A percentile compares a stretch with the other conserved stretches of the same genome.
Conservation (phyloP, 2,888 invertebrate genomes). For the Cryptocephalus moraei region DNA sequence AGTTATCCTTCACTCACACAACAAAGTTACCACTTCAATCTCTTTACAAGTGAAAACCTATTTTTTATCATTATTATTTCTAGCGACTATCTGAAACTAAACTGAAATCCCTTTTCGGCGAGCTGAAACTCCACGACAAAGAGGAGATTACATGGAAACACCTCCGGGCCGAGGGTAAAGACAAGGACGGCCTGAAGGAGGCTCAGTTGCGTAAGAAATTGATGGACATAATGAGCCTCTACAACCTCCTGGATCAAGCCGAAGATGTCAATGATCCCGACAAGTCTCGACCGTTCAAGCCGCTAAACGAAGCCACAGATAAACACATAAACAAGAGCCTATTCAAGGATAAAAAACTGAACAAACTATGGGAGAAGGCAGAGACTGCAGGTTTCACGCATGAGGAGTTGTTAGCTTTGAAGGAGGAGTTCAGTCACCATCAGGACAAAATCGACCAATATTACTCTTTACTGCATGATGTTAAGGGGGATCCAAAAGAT, state of each 20-base stretch:
- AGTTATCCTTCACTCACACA: no score
- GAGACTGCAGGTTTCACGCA: slow-evolving; percentile 78
- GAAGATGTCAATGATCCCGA: slow-evolving; percentile 53
- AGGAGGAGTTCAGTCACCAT: slow-evolving; percentile 84
- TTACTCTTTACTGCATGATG: slow-evolving; percentile 63
- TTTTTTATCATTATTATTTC: slow-evolving; percentile 18
- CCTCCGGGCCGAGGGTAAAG: slow-evolving; percentile 69
- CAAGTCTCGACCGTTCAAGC: slow-evolving; percentile 47
- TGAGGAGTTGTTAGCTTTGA: slow-evolving; percentile 70
- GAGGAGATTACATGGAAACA: slow-evolving; percentile 80
- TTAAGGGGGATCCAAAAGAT: slow-evolving; percentile 46
- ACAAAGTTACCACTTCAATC: background rate
- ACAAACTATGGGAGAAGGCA: slow-evolving; percentile 83
- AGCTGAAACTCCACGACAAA: slow-evolving; percentile 86
- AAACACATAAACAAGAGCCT: slow-evolving; percentile 62
- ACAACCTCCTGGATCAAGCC: slow-evolving; percentile 71
- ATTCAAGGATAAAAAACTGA: slow-evolving; percentile 84
- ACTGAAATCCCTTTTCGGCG: slow-evolving; percentile 76
- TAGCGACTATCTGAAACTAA: slow-evolving; percentile 76
- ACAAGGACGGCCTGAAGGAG: slow-evolving; percentile 78
- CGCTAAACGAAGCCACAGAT: slow-evolving; percentile 41
- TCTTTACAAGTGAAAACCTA: background rate
- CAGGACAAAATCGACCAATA: slow-evolving; percentile 90
- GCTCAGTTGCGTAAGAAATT: slow-evolving; percentile 70
- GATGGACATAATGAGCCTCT: slow-evolving; percentile 71